Percentiles rank a stretch among this genome's conserved stretches.
Evolutionary conservation across 2,113 vertebrate species (phyloP).

Genomic region (Myotis yumanensis): DNA sequence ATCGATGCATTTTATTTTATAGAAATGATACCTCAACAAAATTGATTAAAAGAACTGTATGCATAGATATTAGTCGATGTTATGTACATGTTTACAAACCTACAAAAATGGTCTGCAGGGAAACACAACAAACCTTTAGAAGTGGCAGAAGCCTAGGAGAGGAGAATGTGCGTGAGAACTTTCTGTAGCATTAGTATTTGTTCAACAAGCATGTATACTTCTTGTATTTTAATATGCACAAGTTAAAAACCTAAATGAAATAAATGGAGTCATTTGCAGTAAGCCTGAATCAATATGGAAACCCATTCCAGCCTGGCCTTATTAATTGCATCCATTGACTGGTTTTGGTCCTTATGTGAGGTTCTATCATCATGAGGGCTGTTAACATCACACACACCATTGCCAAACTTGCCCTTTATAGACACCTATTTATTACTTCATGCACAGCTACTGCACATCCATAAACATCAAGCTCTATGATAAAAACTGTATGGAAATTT

Average conservation of each 20-base stretch:
- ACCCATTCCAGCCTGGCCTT: not conserved
- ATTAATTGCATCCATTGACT: not conserved
- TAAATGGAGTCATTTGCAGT: not conserved
- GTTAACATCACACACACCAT: not conserved
- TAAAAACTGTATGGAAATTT: not conserved
- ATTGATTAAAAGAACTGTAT: not conserved
- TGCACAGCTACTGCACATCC: not conserved
- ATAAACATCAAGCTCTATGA: not conserved
- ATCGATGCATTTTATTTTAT: not conserved
- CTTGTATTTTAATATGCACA: not conserved
- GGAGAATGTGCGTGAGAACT: not conserved
- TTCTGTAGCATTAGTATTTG: not conserved
- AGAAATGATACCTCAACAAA: not conserved
- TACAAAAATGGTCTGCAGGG: not conserved
- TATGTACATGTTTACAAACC: not conserved
- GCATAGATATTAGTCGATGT: not conserved
- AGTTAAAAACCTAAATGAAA: not conserved
- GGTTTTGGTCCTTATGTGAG: not conserved
- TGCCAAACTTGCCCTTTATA: not conserved
- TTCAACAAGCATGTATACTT: not conserved
- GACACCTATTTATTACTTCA: not conserved
- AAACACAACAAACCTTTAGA: not conserved
- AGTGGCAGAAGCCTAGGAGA: not conserved
- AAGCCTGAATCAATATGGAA: not conserved
- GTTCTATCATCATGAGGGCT: not conserved